Base-by-base conservation (phyloP, 2,113 vertebrate species). In the Meles meles region DNA sequence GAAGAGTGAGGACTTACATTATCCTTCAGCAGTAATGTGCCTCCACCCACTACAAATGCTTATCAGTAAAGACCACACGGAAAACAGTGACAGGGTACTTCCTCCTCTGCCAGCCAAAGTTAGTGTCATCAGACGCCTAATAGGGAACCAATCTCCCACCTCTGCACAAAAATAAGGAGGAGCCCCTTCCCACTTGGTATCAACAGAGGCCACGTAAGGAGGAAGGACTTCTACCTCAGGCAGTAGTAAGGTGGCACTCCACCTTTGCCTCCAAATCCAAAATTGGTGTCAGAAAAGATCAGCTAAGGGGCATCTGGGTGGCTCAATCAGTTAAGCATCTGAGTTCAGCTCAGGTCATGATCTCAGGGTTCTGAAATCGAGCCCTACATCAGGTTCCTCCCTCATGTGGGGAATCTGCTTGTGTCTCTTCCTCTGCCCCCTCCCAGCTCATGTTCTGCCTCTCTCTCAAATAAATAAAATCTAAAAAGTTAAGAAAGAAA, bases 41-140 rank as follows among this genome's bases (percentile, higher is more conserved):
- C 17, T 23, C 47, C 49, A 4, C 14, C 15, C 3, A 9, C 23
- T 0, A 1, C 1, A 9, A 2, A 2, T 39, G 34, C 42, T 31
- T 34, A 18, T 67, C 25, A 94, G 44, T n/a, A 44, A 71, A 29
- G n/a, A 8, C 13, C 52, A 92, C 14, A 47, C 2, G 29, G 37
- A 76, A 55, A 89, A 52, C 18, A 79, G 11, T 47, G 63, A 71
- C 17, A 27, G 10, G 10, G 47, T 37, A 37, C 59, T 15, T 15
- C 3, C 10, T 25, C 47, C 7, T 10, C 69, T 44, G 29, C 29
- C 11, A 55, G 37, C 34, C 55, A 80, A 37, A 13, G 21, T 8
- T 7, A 15, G 37, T 23, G 3, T 39, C 52, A 88, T 34, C 71
- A 92, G 49, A 87, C 23, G 25, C 14, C 74, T 31, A 34, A 52